A percentile compares a stretch with the other conserved stretches of the same genome.
phyloP scores from a whole-genome alignment of 2,113 vertebrate genomes.

The Notarius quadriscutis region DNA sequence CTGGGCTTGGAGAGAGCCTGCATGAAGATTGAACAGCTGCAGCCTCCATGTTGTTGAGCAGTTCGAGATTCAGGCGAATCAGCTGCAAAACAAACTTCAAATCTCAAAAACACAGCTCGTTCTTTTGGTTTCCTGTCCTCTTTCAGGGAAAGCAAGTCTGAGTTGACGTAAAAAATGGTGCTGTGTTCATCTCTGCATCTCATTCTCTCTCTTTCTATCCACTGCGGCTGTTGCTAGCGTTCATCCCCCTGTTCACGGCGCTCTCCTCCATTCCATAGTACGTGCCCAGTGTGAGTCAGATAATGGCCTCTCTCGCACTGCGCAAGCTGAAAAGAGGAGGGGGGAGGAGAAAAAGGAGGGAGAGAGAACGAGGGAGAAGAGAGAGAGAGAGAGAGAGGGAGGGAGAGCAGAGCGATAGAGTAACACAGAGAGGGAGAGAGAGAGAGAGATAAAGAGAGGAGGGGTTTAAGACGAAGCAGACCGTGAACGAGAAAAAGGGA shows the following conservation, averaged over 20 bases:
- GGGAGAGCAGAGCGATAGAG: constrained; percentile 50
- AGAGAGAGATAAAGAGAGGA: constrained; percentile 50
- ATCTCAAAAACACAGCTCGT: constrained; percentile 1
- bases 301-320: constrained; percentile 81
- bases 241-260: constrained; percentile 54
- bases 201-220: constrained; percentile 20
- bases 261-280: constrained; percentile 80
- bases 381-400: constrained; percentile 47
- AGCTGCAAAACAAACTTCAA: constrained; percentile 7
- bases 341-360: constrained; percentile 61
- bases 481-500: constrained; percentile 69
- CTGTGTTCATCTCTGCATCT: constrained; percentile 2
- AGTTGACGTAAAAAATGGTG: constrained; percentile 1
- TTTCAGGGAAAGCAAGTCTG: background rate
- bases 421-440: constrained; percentile 45
- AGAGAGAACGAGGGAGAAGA: constrained; percentile 58
- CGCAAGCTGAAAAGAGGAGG: constrained; percentile 70
- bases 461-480: constrained; percentile 72
- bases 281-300: constrained; percentile 79
- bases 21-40: constrained; percentile 31
- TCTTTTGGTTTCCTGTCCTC: constrained; percentile 14
- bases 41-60: constrained; percentile 49
- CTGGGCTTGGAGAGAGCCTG: constrained; percentile 1
- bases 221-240: constrained; percentile 24
- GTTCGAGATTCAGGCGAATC: background rate